Base-by-base conservation (phyloP, 2,113 vertebrate species). In the Dipodomys spectabilis region DNA sequence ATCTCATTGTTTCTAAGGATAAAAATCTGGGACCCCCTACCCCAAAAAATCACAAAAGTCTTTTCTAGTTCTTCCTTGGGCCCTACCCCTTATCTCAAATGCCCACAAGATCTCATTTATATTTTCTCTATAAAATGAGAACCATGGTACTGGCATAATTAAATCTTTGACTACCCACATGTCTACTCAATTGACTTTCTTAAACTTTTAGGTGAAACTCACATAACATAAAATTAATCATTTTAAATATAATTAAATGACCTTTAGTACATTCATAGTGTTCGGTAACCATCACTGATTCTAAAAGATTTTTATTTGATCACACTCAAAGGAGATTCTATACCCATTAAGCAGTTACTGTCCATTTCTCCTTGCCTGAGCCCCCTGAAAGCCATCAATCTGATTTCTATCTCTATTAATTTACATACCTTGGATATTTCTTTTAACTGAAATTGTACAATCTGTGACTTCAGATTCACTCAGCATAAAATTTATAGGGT, bases 91-190 rank as follows among this genome's bases (percentile, higher is more conserved):
- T 11, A 6, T 32, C 53, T 82, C 69, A 82, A 91, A 79, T 67
- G 65, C 44, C 15, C 32, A 71, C 27, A 68, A 57, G 44, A 78
- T 49, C 25, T 25, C 32, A 10, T 25, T 69, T 64, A 77, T 62
- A 86, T 77, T 82, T 81, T 81, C 67, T 77, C 60, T 32, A 62
- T 45, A 65, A 89, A 86, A 90, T 49, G 72, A 72, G 12, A 86
- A 77, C n/a, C 4, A 86, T 68, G 39, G 27, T 64, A 13, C 16
- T 77, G n/a, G 49, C 35, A 78, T 44, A 18, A 60, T n/a, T 72
- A 28, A 77, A 39, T 74, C 28, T 80, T 89, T 78, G 27, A 53
- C 13, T 86, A 90, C 25, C 25, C 64, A 86, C 75, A 90, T 78
- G 49, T 82, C 74, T 57, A 30, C 13, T 86, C 39, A 64, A 8